These are phyloP conservation scores for Iselma pallidipennis DNA, from an alignment of 2,888 invertebrate genomes.

Conservation along the genomic window DNA sequence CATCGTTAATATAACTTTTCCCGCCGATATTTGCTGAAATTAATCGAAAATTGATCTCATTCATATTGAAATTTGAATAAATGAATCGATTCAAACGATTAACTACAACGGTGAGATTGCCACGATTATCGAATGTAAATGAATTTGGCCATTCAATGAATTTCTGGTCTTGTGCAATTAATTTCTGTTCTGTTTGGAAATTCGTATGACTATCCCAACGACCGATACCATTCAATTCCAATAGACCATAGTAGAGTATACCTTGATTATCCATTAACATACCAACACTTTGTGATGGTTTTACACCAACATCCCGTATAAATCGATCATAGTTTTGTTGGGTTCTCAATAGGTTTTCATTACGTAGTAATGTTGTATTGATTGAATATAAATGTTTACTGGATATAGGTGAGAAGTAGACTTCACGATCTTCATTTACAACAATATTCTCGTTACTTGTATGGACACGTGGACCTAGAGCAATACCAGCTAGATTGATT, in stretches of 20 bases:
- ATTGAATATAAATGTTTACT: constrained; percentile 70
- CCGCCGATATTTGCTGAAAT: constrained; percentile 64
- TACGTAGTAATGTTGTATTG: constrained; percentile 64
- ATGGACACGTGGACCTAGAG: constrained; percentile 62
- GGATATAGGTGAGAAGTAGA: constrained; percentile 72
- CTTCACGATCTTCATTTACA: constrained; percentile 52
- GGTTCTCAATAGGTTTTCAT: constrained; percentile 56
- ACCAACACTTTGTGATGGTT: constrained; percentile 71
- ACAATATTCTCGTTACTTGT: constrained; percentile 31
- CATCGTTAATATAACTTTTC: constrained; percentile 67
- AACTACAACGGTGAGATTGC: constrained; percentile 69
- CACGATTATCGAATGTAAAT: constrained; percentile 68
- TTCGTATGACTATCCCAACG: constrained; percentile 69
- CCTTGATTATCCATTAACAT: constrained; percentile 76
- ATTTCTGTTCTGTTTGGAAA: constrained; percentile 63
- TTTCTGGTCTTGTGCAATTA: constrained; percentile 68
- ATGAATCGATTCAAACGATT: constrained; percentile 71
- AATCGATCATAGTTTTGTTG: constrained; percentile 47
- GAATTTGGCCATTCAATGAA: constrained; percentile 76
- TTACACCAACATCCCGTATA: constrained; percentile 59
- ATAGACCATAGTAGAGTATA: constrained; percentile 69
- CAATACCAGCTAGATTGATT: constrained; percentile 72
- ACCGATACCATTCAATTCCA: constrained; percentile 70
- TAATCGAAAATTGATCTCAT: constrained; percentile 69
- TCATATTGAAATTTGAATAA: constrained; percentile 62